Percentiles rank a stretch among this genome's conserved stretches.
These are phyloP conservation scores for Hippocampus kuda DNA, from an alignment of 2,797 vertebrate genomes.

Conservation along the genomic window DNA sequence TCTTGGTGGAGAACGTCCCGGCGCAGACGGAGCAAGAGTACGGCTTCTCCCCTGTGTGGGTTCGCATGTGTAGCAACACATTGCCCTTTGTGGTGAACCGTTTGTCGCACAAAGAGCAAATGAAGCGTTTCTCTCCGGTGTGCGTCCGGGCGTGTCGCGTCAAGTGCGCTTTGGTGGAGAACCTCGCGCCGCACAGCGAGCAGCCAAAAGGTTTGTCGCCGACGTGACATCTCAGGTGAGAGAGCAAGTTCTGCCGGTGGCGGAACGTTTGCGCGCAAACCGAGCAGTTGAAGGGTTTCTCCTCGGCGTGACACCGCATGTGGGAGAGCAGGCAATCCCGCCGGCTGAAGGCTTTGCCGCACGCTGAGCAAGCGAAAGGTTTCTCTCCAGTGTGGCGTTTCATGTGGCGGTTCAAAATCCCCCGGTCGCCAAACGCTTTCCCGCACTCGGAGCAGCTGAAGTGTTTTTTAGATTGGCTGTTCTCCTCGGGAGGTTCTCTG, in stretches of 20 bases:
- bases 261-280: background rate
- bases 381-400: background rate
- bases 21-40: background rate
- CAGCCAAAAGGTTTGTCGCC: conserved; percentile 3
- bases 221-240: conserved; percentile 6
- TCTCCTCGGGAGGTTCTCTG: background rate
- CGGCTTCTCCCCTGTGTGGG: conserved; percentile 6
- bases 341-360: background rate
- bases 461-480: background rate
- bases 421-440: conserved; percentile 7
- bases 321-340: background rate
- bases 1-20: background rate
- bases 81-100: background rate
- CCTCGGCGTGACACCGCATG: conserved; percentile 4
- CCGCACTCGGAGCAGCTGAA: conserved; percentile 23
- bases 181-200: background rate
- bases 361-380: conserved; percentile 1
- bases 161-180: conserved; percentile 1
- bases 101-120: conserved; percentile 1
- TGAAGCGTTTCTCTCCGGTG: conserved; percentile 2
- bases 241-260: background rate
- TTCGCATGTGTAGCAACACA: background rate
- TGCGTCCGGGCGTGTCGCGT: background rate
- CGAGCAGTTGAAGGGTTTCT: background rate
- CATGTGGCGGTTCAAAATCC: conserved; percentile 15